Evolutionary conservation across 2,888 invertebrate genomes (phyloP), one percentile per base, ranked within the genome.

Genomic region (Platycnemis pennipes): DNA sequence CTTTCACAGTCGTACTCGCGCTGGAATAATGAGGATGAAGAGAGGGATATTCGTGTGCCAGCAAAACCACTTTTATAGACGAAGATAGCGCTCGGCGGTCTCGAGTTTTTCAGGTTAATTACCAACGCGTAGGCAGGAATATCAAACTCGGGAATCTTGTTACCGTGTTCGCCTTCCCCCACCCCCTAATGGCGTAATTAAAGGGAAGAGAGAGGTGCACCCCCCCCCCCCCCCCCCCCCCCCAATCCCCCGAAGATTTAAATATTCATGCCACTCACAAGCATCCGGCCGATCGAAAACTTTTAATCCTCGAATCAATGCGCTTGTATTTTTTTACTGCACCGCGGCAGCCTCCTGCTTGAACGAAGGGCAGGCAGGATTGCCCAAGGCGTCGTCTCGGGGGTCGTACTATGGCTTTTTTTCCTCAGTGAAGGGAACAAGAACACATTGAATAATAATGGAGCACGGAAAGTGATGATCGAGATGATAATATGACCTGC

Each of bases 181-280:
- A n/a, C n/a, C n/a, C n/a, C n/a, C n/a, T n/a, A 7, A 26, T n/a
- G 63, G n/a, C 63, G 8, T 7, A 63, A 63, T 63, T 26, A 16
- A 63, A 13, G 22, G n/a, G 22, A 26, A 26, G 13, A 7, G 26
- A 63, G 26, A 5, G 5, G 16, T 7, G 26, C 5, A 2, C 63
- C 19, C 19, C n/a, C 26, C 63, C 26, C 7, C 1, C 63, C 26
- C 53, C 1, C 13, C 8, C 53, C 19, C 53, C 19, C 8, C 53
- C 19, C 8, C 53, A 53, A 53, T 16, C 22, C 19, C n/a, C n/a
- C n/a, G 11, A 16, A 37, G 77, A 77, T 77, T 77, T 37, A 77
- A 77, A 77, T 77, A 77, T 77, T 77, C 77, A 77, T 37, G 77
- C 49, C 77, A 77, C 37, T 49, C 77, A 77, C 31, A 31, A 37